These are phyloP conservation scores for Pogonocichla stellata DNA, from an alignment of 2,113 vertebrate species.

Conservation along the genomic window DNA sequence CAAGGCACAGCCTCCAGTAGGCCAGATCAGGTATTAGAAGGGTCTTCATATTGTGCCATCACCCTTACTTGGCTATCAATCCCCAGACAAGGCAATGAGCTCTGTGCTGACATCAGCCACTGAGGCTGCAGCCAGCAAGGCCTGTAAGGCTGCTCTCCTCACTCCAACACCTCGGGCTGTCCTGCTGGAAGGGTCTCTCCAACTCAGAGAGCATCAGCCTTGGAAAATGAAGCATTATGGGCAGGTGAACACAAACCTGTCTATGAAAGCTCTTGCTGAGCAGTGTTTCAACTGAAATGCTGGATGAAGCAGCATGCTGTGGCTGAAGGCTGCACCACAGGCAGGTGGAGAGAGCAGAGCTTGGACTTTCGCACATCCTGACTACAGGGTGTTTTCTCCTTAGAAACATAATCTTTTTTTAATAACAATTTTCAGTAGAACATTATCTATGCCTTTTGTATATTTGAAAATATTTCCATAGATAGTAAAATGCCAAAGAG, in stretches of 20 bases:
- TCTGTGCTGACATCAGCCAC: rapidly evolving
- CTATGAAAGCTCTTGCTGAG: neutral
- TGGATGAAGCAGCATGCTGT: neutral
- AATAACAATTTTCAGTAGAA: neutral
- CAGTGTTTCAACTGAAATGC: neutral
- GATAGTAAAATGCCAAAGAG: neutral
- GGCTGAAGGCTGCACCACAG: neutral
- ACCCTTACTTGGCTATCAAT: neutral
- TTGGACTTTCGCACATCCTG: neutral
- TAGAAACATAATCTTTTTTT: neutral
- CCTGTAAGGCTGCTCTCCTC: neutral
- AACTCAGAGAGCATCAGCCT: neutral
- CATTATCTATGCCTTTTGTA: neutral
- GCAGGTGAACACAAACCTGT: neutral
- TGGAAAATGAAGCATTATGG: neutral
- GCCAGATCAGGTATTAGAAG: neutral
- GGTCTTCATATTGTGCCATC: neutral
- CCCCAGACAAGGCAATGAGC: neutral
- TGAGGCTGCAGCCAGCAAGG: neutral
- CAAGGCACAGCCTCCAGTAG: neutral
- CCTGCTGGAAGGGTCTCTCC: neutral
- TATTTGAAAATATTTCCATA: neutral
- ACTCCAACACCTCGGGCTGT: rapidly evolving
- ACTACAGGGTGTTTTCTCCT: neutral
- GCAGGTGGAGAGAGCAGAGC: neutral